Conservation (phyloP, 2,888 invertebrate species). For the Drosophila meridiana region DNA sequence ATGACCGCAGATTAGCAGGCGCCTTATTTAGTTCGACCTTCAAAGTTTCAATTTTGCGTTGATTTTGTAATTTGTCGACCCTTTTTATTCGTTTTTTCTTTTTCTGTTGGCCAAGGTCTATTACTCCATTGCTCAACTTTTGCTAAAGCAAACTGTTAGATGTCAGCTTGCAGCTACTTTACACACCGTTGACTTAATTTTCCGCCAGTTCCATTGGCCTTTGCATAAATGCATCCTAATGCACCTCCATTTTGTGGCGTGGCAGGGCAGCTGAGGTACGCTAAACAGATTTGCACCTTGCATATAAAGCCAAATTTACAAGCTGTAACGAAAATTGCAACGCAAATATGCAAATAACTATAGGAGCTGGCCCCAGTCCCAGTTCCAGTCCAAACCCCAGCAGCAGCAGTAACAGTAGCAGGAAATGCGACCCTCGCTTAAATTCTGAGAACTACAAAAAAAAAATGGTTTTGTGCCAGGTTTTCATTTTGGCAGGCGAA, state of each 20-base stretch:
- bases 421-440: constrained; percentile 28
- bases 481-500: constrained; percentile 38
- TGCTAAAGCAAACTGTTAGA: constrained; percentile 21
- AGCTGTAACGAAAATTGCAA: constrained; percentile 72
- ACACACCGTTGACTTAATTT: constrained; percentile 55
- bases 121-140: background rate
- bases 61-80: background rate
- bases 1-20: constrained; percentile 18
- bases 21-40: background rate
- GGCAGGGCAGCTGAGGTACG: constrained; percentile 21
- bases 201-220: constrained; percentile 55
- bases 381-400: background rate
- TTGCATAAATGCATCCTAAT: constrained; percentile 77
- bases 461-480: constrained; percentile 19
- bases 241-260: constrained; percentile 31
- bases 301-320: constrained; percentile 72
- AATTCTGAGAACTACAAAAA: constrained; percentile 17
- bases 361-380: constrained; percentile 9
- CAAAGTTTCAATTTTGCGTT: constrained; percentile 2
- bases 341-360: constrained; percentile 71
- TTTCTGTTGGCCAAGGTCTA: background rate
- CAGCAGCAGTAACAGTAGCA: constrained; percentile 12
- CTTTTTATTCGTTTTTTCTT: background rate
- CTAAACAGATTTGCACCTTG: constrained; percentile 78
- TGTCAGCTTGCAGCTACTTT: constrained; percentile 40